Evolutionary conservation across 1,140 invertebrate genomes (phyloP).

Genomic region (Apis laboriosa): DNA sequence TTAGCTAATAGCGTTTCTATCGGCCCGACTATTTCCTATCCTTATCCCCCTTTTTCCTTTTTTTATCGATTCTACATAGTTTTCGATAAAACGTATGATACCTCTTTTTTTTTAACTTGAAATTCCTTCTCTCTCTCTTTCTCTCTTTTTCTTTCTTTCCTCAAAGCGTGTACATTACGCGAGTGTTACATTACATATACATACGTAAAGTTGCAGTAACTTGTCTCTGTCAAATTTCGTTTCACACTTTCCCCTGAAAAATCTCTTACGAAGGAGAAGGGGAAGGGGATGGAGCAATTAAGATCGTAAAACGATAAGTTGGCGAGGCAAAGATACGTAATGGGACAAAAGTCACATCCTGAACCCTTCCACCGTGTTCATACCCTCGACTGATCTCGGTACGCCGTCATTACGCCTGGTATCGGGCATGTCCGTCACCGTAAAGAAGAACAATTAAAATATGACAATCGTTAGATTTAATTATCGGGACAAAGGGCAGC

Average conservation of each 20-base stretch:
- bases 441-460: slow-evolving; percentile 79
- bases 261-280: background rate
- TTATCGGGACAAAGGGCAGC: slow-evolving; percentile 75
- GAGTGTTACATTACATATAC: background rate
- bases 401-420: slow-evolving; percentile 67
- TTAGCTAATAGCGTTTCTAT: slow-evolving; percentile 61
- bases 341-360: slow-evolving; percentile 72
- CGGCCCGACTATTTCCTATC: slow-evolving; percentile 17
- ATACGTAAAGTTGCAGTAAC: background rate
- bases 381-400: slow-evolving; percentile 58
- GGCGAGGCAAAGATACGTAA: slow-evolving; percentile 67
- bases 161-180: background rate
- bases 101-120: too few relatives aligned
- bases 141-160: too few relatives aligned
- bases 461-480: slow-evolving; percentile 80
- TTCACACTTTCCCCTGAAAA: background rate
- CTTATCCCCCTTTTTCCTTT: background rate
- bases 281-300: slow-evolving; percentile 46
- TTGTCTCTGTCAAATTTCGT: background rate
- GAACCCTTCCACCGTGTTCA: slow-evolving; percentile 6
- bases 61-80: background rate
- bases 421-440: slow-evolving; percentile 59
- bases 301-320: slow-evolving; percentile 50
- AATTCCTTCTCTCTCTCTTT: too few relatives aligned
- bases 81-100: background rate